Conservation (phyloP, 1,140 invertebrate genomes). For the Callitettix versicolor region DNA sequence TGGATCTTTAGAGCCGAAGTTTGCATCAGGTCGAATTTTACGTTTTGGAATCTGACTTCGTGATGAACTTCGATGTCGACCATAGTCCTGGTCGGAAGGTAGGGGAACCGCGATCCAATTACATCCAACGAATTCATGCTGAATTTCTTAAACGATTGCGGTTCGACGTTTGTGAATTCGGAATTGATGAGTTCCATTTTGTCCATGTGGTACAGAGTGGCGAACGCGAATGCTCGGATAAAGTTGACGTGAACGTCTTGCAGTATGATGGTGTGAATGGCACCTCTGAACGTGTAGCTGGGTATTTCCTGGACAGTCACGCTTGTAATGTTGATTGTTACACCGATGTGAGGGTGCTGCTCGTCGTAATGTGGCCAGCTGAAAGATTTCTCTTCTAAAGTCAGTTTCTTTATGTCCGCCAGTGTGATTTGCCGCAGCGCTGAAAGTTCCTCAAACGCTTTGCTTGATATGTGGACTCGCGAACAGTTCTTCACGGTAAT, state of each 20-base stretch:
- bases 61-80: slow-evolving; percentile 58
- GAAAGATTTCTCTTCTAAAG: slow-evolving; percentile 31
- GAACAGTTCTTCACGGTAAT: slow-evolving; percentile 20
- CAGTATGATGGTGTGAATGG: slow-evolving; percentile 53
- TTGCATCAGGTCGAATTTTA: slow-evolving; percentile 33
- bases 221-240: slow-evolving; percentile 59
- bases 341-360: slow-evolving; percentile 24
- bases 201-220: slow-evolving; percentile 45
- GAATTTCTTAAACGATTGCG: slow-evolving; percentile 69
- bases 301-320: slow-evolving; percentile 44
- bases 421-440: slow-evolving; percentile 38
- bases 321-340: slow-evolving; percentile 33
- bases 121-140: slow-evolving; percentile 41
- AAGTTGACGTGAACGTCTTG: slow-evolving; percentile 45
- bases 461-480: slow-evolving; percentile 9
- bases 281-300: slow-evolving; percentile 55
- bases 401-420: slow-evolving; percentile 37
- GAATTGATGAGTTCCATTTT: slow-evolving; percentile 43
- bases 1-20: slow-evolving; percentile 46
- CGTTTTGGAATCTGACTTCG: slow-evolving; percentile 41
- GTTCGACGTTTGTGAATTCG: slow-evolving; percentile 45
- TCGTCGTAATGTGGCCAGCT: slow-evolving; percentile 31
- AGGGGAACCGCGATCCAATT: slow-evolving; percentile 38
- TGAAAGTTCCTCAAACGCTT: slow-evolving; percentile 24
- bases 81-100: slow-evolving; percentile 53